A percentile compares a stretch with the other conserved stretches of the same genome.
Evolutionary conservation across 2,113 vertebrate genomes (phyloP).

Genomic region (Panurus biarmicus): DNA sequence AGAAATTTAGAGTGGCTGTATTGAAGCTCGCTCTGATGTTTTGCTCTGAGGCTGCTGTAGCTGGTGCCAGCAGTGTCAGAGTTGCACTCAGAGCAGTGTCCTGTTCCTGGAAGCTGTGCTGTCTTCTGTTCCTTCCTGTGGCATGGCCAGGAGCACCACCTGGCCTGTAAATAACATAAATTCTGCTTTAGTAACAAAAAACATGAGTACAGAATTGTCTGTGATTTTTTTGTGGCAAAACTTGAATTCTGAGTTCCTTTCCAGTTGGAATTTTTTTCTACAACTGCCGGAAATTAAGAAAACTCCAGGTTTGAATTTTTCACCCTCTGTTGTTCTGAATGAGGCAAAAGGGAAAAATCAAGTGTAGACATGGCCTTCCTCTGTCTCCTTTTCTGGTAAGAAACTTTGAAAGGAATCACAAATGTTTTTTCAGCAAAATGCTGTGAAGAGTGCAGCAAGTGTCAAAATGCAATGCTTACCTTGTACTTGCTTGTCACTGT

Average conservation of each 20-base stretch:
- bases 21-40: neutral
- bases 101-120: neutral
- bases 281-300: neutral
- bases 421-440: neutral
- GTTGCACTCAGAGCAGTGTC: neutral
- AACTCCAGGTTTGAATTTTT: neutral
- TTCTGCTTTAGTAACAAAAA: neutral
- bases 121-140: neutral
- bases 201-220: neutral
- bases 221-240: neutral
- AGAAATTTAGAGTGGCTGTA: neutral
- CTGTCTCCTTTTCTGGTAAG: neutral
- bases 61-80: neutral
- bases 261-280: neutral
- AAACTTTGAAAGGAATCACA: neutral
- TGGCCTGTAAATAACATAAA: neutral
- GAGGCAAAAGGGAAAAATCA: neutral
- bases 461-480: neutral
- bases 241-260: neutral
- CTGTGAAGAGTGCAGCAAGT: neutral
- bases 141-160: neutral
- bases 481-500: neutral
- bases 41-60: neutral
- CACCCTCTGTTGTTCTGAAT: neutral
- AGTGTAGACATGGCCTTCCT: neutral